phyloP scores from a whole-genome alignment of 2,797 vertebrate species.

The Atherinosoma microstoma region DNA sequence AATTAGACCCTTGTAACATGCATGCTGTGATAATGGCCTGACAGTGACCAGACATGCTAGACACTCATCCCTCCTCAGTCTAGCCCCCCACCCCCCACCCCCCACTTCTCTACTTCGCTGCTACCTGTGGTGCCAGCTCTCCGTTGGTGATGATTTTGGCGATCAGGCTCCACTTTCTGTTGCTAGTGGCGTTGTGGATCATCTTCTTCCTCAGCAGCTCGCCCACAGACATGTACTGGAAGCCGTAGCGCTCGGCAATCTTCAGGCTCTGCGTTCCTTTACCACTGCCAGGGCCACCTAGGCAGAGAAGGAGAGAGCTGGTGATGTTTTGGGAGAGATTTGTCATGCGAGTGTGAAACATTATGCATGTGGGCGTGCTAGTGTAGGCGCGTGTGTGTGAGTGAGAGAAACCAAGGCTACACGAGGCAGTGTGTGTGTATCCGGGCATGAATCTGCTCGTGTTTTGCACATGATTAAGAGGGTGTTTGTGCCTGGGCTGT shows the following conservation, averaged over 20 bases:
- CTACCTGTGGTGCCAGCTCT: slow-evolving; percentile 97
- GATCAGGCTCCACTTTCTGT: slow-evolving; percentile 98
- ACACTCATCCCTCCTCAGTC: slow-evolving; percentile 7
- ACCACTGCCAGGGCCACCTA: slow-evolving; percentile 97
- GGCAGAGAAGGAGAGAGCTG: slow-evolving; percentile 49
- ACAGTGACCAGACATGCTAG: slow-evolving; percentile 44
- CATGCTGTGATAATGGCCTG: slow-evolving; percentile 55
- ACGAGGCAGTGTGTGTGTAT: slow-evolving; percentile 41
- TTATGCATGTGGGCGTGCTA: slow-evolving; percentile 61
- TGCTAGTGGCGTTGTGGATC: slow-evolving; percentile 98
- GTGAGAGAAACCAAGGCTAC: slow-evolving; percentile 44
- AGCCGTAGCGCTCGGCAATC: slow-evolving; percentile 95
- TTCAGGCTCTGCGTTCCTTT: slow-evolving; percentile 98
- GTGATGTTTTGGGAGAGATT: slow-evolving; percentile 56
- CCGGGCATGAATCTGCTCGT: slow-evolving; percentile 13
- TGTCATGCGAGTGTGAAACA: slow-evolving; percentile 62
- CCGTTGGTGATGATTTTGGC: slow-evolving; percentile 99
- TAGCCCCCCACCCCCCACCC: neutral
- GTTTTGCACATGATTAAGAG: slow-evolving; percentile 27
- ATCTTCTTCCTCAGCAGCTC: slow-evolving; percentile 95
- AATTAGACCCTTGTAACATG: slow-evolving; percentile 64
- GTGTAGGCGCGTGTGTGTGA: slow-evolving; percentile 47
- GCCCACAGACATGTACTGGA: slow-evolving; percentile 96
- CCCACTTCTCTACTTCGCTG: neutral
- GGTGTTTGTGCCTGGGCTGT: slow-evolving; percentile 26